Percentiles rank a stretch among this genome's conserved stretches.
Conservation (phyloP, 2,797 vertebrate genomes). For the Ptychadena robeensis region DNA sequence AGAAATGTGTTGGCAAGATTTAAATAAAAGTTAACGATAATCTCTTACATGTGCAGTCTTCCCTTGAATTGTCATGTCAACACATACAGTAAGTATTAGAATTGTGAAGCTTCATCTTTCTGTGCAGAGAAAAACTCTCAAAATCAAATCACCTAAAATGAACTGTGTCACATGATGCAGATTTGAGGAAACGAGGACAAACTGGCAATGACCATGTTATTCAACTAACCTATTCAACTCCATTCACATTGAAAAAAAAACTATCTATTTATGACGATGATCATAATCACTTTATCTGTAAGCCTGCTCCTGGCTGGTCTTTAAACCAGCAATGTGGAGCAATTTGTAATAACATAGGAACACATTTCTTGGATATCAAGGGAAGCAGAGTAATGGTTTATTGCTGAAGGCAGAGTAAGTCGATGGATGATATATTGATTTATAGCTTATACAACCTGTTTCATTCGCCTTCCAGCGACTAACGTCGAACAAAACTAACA, state of each 20-base stretch:
- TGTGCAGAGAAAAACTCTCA: not conserved
- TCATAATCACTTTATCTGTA: not conserved
- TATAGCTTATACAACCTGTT: slow-evolving; percentile 20
- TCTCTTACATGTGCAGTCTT: too few relatives aligned
- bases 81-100: too few relatives aligned
- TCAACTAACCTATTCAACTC: not conserved
- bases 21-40: too few relatives aligned
- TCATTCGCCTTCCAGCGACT: slow-evolving; percentile 9
- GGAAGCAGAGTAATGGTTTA: slow-evolving; percentile 9
- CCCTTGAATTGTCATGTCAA: too few relatives aligned
- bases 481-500: slow-evolving; percentile 22
- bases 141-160: not conserved
- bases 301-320: not conserved
- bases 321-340: not conserved
- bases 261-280: not conserved
- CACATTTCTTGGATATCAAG: not conserved
- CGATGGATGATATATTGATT: slow-evolving; percentile 36
- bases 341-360: not conserved
- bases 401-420: slow-evolving; percentile 32
- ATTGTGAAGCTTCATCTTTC: not conserved
- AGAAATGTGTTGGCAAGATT: too few relatives aligned
- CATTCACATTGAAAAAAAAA: slow-evolving; percentile 1
- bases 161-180: not conserved
- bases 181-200: not conserved
- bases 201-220: not conserved